Percentiles rank a stretch among this genome's conserved stretches.
Conservation (phyloP, 1,140 invertebrate genomes). For the Papilio glaucus region DNA sequence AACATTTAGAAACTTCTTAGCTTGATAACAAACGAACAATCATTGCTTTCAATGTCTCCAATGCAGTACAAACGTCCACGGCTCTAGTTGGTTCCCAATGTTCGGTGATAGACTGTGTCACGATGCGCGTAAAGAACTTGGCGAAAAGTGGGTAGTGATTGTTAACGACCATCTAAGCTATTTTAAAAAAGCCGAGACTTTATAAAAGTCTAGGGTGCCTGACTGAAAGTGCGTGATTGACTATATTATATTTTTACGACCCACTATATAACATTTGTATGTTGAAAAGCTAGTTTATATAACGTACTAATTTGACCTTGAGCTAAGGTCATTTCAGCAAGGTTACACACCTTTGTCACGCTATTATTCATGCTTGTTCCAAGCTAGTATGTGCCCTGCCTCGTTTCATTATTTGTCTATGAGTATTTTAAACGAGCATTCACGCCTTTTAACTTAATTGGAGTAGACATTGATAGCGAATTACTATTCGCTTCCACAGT, state of each 20-base stretch:
- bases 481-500: background rate
- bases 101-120: no score
- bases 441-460: constrained; percentile 9
- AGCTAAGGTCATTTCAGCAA: constrained; percentile 11
- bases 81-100: no score
- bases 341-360: constrained; percentile 21
- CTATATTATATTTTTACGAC: background rate
- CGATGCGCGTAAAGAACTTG: no score
- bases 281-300: constrained; percentile 8
- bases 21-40: no score
- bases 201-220: background rate
- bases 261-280: no score
- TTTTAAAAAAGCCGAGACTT: no score
- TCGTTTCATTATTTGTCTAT: constrained; percentile 14
- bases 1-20: no score
- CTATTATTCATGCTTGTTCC: constrained; percentile 16
- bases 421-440: constrained; percentile 14
- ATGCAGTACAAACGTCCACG: no score
- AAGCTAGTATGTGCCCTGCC: background rate
- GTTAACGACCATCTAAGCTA: no score
- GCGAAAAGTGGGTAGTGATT: no score
- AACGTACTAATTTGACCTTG: background rate
- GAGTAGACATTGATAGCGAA: background rate
- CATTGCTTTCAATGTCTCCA: no score
- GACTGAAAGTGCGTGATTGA: constrained; percentile 2